Evolutionary conservation across 2,888 invertebrate species (phyloP), one percentile per base, ranked within the genome.

Genomic region (Ernsta delagoae): DNA sequence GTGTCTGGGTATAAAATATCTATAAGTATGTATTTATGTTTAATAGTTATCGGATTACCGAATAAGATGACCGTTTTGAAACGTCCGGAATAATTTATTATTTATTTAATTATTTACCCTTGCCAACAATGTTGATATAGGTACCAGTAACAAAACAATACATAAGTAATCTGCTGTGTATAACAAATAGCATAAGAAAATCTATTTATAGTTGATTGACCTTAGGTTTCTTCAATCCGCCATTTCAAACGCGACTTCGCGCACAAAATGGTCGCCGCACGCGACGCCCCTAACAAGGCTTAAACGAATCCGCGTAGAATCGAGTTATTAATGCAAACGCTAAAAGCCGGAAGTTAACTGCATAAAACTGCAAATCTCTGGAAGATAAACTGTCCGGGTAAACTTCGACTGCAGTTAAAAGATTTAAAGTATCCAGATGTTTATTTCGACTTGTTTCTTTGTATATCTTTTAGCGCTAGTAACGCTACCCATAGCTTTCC

Each of bases 321-420:
- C 11, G 9, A 56, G 34, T 56, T 56, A 56, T 56, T 24, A 56
- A 31, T 9, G 34, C 24, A 9, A 24, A 1, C n/a, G 34, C n/a
- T 9, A 16, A 34, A 56, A 56, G 56, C 34, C 34, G 53, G 3
- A 16, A 56, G n/a, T 56, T 34, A 56, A 56, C 11, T 56, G 8
- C 11, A 56, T 34, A 56, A 56, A 56, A 56, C 56, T 56, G 56
- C 5, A 56, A 56, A 56, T n/a, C 56, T 24, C 5, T 16, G 34
- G 54, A 56, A 56, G 56, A 56, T 56, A 56, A 56, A 56, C 56
- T 34, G 56, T 53, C 31, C 31, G 54, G 34, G 34, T 24, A 54
- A 34, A 56, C 11, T 56, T 34, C 5, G 11, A 34, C 31, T 31
- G 4, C 9, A 4, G 5, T 31, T 31, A 12, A 54, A 31, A 24